phyloP scores from a whole-genome alignment of 2,797 vertebrate species.

The Natrix natrix region DNA sequence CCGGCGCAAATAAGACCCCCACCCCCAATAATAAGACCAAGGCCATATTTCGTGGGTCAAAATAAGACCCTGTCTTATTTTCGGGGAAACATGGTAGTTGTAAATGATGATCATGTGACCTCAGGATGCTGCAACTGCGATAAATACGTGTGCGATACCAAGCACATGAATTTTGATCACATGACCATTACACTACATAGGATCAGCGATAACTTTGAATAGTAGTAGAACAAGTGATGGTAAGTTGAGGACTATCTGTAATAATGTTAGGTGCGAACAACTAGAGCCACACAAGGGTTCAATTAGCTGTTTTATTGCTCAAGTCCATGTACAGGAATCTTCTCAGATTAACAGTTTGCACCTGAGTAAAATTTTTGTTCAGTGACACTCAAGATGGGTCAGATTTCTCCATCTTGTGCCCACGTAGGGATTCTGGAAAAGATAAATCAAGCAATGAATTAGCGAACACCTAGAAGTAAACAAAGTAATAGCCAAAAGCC shows the following conservation, averaged over 20 bases:
- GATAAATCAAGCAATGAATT: too few species aligned
- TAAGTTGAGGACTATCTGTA: neutral
- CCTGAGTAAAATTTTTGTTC: neutral
- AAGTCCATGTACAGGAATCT: neutral
- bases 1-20: too few species aligned
- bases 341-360: neutral
- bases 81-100: neutral
- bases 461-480: too few species aligned
- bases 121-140: neutral
- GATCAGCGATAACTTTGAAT: neutral
- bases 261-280: neutral
- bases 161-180: neutral
- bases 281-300: neutral
- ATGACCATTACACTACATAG: neutral
- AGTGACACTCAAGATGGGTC: neutral
- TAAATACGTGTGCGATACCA: neutral
- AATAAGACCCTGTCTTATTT: too few species aligned
- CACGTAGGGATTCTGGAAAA: neutral
- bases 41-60: too few species aligned
- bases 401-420: neutral
- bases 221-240: neutral
- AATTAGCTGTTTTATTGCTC: neutral
- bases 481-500: too few species aligned
- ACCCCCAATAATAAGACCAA: too few species aligned
- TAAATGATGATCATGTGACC: neutral